phyloP scores from a whole-genome alignment of 92 coral and sea anemone species.

The Epizoanthus scotinus region DNA sequence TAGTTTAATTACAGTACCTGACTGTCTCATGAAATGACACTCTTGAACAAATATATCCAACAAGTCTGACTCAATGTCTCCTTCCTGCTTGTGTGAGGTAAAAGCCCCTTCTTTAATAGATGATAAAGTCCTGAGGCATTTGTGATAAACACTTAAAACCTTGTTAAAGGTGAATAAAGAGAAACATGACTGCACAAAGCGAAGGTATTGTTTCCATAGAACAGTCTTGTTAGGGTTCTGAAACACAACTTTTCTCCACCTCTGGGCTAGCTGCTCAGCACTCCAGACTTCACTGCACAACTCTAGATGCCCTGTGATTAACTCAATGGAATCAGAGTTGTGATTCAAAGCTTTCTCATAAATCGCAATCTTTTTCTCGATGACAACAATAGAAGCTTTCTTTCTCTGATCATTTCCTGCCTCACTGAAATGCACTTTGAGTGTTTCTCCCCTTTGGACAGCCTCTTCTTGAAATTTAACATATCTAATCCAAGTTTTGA shows the following conservation, averaged over 20 bases:
- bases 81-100: conserved; percentile 81
- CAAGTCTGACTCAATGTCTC: conserved; percentile 77
- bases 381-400: conserved; percentile 55
- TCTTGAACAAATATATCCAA: conserved; percentile 82
- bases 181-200: conserved; percentile 83
- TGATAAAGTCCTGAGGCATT: conserved; percentile 82
- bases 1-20: conserved; percentile 69
- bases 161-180: conserved; percentile 82
- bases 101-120: conserved; percentile 90
- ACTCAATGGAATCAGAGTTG: conserved; percentile 77
- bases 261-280: conserved; percentile 64
- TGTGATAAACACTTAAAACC: conserved; percentile 61
- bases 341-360: conserved; percentile 88
- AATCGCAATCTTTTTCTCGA: conserved; percentile 87
- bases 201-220: conserved; percentile 85
- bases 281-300: conserved; percentile 71
- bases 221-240: conserved; percentile 76
- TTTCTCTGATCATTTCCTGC: conserved; percentile 70
- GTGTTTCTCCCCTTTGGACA: conserved; percentile 53
- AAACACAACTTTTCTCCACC: conserved; percentile 86
- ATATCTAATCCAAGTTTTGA: conserved; percentile 76
- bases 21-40: conserved; percentile 84
- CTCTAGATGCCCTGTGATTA: conserved; percentile 70
- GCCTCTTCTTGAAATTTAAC: conserved; percentile 77
- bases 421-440: conserved; percentile 53